Conservation (phyloP, 1,140 invertebrate genomes). For the Cotesia typhae region DNA sequence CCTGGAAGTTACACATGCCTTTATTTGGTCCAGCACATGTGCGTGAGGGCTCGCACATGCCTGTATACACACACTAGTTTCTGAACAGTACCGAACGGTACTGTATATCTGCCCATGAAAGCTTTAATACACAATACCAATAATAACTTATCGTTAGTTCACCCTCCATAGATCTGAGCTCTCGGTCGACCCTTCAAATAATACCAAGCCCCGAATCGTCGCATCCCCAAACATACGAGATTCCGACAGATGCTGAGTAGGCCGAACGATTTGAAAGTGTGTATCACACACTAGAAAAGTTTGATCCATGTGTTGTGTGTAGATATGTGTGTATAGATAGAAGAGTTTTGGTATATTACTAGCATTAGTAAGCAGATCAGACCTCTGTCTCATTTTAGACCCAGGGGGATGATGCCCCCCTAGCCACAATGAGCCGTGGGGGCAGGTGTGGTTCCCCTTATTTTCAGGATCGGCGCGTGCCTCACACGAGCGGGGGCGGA, state of each 20-base stretch:
- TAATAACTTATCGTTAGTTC: constrained; percentile 60
- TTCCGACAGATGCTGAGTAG: constrained; percentile 61
- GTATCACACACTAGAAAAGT: constrained; percentile 21
- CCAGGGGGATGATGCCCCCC: constrained; percentile 45
- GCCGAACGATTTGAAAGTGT: constrained; percentile 25
- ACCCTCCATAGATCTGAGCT: too few relatives aligned
- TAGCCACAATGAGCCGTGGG: constrained; percentile 52
- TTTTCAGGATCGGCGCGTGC: constrained; percentile 56
- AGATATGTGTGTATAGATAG: neutral
- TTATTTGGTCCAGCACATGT: too few relatives aligned
- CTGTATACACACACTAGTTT: constrained; percentile 5
- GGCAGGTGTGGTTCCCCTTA: constrained; percentile 58
- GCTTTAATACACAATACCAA: constrained; percentile 58
- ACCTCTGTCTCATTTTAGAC: constrained; percentile 54
- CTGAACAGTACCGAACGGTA: too few relatives aligned
- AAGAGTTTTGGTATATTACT: neutral
- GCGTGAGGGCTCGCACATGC: constrained; percentile 44
- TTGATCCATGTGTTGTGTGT: constrained; percentile 17
- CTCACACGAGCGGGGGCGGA: constrained; percentile 66
- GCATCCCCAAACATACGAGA: constrained; percentile 57
- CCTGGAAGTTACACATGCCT: too few relatives aligned
- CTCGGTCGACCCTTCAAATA: constrained; percentile 11
- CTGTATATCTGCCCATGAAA: constrained; percentile 24
- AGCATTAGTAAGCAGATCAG: too few relatives aligned
- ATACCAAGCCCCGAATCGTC: constrained; percentile 27